Conservation (phyloP, 2,888 invertebrate species). For the Xylota segnis region DNA sequence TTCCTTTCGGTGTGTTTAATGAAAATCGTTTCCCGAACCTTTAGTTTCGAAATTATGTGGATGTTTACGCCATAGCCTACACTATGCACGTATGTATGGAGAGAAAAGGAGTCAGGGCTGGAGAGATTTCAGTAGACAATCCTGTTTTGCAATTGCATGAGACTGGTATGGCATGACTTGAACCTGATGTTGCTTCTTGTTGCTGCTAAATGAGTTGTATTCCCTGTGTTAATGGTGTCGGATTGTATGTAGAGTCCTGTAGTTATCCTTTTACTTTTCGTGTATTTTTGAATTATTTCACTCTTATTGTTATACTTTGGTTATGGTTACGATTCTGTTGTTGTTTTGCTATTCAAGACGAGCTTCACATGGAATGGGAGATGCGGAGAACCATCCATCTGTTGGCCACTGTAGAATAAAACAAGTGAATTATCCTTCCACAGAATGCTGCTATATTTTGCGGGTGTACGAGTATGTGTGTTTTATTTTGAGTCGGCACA, state of each 20-base stretch:
- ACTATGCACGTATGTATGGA: too few relatives aligned
- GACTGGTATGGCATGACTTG: slow-evolving; percentile 24
- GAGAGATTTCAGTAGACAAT: slow-evolving; percentile 11
- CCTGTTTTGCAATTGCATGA: slow-evolving; percentile 29
- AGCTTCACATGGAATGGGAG: slow-evolving; percentile 6
- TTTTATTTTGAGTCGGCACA: slow-evolving; percentile 68
- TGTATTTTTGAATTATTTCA: slow-evolving; percentile 68
- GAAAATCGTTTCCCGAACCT: slow-evolving; percentile 69
- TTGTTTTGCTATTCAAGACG: slow-evolving; percentile 50
- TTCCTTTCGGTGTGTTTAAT: slow-evolving; percentile 52
- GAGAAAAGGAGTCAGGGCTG: neutral
- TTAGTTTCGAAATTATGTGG: slow-evolving; percentile 55
- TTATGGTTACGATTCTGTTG: slow-evolving; percentile 59
- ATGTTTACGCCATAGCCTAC: slow-evolving; percentile 43
- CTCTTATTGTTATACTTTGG: slow-evolving; percentile 61
- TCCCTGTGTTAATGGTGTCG: slow-evolving; percentile 57
- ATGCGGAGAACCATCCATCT: slow-evolving; percentile 50
- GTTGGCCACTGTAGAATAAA: slow-evolving; percentile 40
- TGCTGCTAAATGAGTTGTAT: slow-evolving; percentile 62
- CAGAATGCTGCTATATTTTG: slow-evolving; percentile 21
- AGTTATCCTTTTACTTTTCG: slow-evolving; percentile 65
- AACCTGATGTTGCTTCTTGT: slow-evolving; percentile 41
- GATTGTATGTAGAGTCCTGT: slow-evolving; percentile 20
- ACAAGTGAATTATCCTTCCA: slow-evolving; percentile 69
- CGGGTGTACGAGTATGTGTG: slow-evolving; percentile 21